Percentiles rank a stretch among this genome's conserved stretches.
These are phyloP conservation scores for Zaprionus gabonicus DNA, from an alignment of 1,140 invertebrate genomes.

Conservation along the genomic window DNA sequence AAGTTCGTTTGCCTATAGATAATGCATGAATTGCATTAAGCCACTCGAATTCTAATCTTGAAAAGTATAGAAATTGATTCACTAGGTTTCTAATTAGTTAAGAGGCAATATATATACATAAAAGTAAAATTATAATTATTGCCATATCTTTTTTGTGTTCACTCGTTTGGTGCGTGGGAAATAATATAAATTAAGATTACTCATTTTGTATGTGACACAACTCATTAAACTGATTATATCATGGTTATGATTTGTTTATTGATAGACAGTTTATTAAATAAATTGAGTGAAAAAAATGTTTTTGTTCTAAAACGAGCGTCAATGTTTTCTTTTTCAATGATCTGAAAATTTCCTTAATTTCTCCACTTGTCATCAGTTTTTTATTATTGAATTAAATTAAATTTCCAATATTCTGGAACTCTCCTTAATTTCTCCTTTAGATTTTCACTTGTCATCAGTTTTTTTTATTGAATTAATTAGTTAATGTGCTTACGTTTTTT, in stretches of 20 bases:
- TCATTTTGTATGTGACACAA: too few species aligned
- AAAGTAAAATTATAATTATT: not conserved
- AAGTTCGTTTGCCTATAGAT: constrained; percentile 8
- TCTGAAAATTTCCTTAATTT: too few species aligned
- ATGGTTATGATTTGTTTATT: not conserved
- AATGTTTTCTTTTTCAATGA: too few species aligned
- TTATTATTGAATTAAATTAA: too few species aligned
- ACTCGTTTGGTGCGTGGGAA: not conserved
- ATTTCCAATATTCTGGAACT: too few species aligned
- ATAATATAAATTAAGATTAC: not conserved
- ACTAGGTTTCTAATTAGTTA: not conserved
- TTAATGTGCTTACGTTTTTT: not conserved
- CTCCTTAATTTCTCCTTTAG: too few species aligned
- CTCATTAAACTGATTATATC: not conserved
- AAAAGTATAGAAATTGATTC: constrained; percentile 2
- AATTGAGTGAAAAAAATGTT: not conserved
- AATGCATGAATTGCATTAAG: constrained; percentile 30
- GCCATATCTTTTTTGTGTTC: not conserved
- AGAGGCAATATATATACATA: not conserved
- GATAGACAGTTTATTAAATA: not conserved
- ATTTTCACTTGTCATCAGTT: not conserved
- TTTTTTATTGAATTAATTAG: not conserved
- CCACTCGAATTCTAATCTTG: constrained; percentile 23
- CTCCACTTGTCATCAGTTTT: too few species aligned
- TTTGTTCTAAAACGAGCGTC: too few species aligned